Conservation (phyloP, 2,888 invertebrate genomes). For the Daptonema setosum region DNA sequence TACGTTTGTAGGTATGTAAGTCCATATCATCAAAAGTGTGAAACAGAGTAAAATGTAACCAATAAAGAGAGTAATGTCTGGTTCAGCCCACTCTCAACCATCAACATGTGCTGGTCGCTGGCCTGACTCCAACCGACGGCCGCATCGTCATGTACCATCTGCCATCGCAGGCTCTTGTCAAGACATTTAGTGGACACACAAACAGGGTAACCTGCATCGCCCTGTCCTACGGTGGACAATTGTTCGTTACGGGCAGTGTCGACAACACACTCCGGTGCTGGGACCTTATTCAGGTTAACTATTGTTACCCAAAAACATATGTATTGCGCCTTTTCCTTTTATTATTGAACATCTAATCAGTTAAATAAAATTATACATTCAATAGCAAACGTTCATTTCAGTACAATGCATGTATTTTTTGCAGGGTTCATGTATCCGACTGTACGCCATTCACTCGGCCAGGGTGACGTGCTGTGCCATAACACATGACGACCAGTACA, state of each 20-base stretch:
- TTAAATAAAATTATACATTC: too few species aligned
- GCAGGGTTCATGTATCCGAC: too few species aligned
- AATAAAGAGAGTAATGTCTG: too few species aligned
- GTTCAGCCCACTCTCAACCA: conserved; percentile 56
- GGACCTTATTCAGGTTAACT: conserved; percentile 12
- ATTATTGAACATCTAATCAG: too few species aligned
- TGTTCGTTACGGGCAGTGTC: not conserved
- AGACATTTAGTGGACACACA: conserved; percentile 45
- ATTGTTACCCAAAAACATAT: too few species aligned
- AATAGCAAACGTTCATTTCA: too few species aligned
- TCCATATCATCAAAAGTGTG: too few species aligned
- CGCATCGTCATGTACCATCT: conserved; percentile 25
- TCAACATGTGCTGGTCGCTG: conserved; percentile 55
- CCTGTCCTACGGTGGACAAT: not conserved
- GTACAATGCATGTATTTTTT: too few species aligned
- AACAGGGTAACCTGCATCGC: conserved; percentile 16
- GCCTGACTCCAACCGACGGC: conserved; percentile 28
- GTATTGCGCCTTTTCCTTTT: too few species aligned
- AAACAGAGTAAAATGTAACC: too few species aligned
- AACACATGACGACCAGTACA: not conserved
- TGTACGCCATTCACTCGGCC: conserved; percentile 20
- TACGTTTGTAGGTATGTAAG: too few species aligned
- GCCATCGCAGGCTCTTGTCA: conserved; percentile 51
- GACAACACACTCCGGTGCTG: conserved; percentile 17
- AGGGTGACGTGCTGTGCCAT: conserved; percentile 15